Evolutionary conservation across 2,888 invertebrate species (phyloP), one percentile per base, ranked within the genome.

Genomic region (Clostera curtula): DNA sequence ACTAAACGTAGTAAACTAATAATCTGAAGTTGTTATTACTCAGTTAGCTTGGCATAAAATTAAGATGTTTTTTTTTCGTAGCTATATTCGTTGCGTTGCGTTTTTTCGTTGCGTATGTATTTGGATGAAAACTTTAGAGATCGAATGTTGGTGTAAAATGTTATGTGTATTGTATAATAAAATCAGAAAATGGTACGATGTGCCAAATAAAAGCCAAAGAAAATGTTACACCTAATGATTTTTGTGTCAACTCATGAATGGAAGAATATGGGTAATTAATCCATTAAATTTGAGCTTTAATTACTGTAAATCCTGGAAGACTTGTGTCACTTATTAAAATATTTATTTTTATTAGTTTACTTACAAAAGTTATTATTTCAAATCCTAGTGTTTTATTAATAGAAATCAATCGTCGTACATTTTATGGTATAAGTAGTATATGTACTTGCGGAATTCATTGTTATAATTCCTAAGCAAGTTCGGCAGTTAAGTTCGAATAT

Each of bases 271-370:
- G 64, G 60, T 71, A 55, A 51, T 49, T 56, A 61, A 69, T 69
- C 69, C 67, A 72, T 68, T 63, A 64, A 69, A 72, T 74, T 76
- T 76, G 75, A 83, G 82, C 82, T 83, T 83, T 83, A 83, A 83
- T 77, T 79, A 82, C 75, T 64, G 68, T 76, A 75, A 74, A 71
- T 70, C 60, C 66, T 48, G 61, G 64, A 70, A 66, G 68, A 74
- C 66, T 70, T 60, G 43, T 55, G 49, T 42, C 44, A 54, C n/a
- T 57, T 56, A 44, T 48, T 47, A 43, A 45, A 47, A 62, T n/a
- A n/a, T 46, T 50, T 53, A 61, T 49, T 54, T 56, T 58, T 52
- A 48, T 8, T 34, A 44, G 34, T 51, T 52, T 38, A 34, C 36
- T 57, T 59, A 43, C 40, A 32, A 43, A 49, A 34, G 41, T 42